Percentiles rank a stretch among this genome's conserved stretches.
Evolutionary conservation across 35 echinoderm and acorn worm genomes (phyloP).

Genomic region (Apostichopus japonicus): DNA sequence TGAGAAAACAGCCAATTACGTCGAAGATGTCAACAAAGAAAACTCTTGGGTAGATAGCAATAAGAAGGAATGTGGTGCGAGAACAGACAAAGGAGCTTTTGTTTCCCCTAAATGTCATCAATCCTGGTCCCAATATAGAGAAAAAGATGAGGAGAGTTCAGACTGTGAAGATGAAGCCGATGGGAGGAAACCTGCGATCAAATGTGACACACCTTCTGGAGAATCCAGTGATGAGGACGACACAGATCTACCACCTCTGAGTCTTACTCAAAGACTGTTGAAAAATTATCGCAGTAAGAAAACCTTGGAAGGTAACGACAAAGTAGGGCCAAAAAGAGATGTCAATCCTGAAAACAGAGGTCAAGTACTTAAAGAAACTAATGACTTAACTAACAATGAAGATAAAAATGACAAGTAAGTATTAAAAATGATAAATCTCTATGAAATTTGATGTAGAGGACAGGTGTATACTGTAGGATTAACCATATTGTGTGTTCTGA

Average conservation of each 20-base stretch:
- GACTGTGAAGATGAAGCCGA: background rate
- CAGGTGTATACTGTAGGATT: too few relatives aligned
- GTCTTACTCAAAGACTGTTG: background rate
- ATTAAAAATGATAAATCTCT: too few relatives aligned
- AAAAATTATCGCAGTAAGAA: background rate
- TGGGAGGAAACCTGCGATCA: background rate
- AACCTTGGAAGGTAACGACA: background rate
- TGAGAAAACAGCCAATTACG: background rate
- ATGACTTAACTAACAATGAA: too few relatives aligned
- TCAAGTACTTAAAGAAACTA: too few relatives aligned
- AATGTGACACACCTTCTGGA: background rate
- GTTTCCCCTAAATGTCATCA: too few relatives aligned
- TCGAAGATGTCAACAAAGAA: background rate
- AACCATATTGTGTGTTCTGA: too few relatives aligned
- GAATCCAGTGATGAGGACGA: background rate
- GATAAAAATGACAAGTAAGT: too few relatives aligned
- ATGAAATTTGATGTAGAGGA: too few relatives aligned
- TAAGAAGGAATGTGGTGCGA: background rate
- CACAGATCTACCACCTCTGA: background rate
- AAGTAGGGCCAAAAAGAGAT: background rate
- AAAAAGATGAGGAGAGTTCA: background rate
- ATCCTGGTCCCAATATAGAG: background rate
- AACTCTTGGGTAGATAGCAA: background rate
- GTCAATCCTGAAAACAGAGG: background rate
- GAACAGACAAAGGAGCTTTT: background rate